phyloP scores from a whole-genome alignment of 2,888 invertebrate genomes.

The Malthinus seriepunctatus region DNA sequence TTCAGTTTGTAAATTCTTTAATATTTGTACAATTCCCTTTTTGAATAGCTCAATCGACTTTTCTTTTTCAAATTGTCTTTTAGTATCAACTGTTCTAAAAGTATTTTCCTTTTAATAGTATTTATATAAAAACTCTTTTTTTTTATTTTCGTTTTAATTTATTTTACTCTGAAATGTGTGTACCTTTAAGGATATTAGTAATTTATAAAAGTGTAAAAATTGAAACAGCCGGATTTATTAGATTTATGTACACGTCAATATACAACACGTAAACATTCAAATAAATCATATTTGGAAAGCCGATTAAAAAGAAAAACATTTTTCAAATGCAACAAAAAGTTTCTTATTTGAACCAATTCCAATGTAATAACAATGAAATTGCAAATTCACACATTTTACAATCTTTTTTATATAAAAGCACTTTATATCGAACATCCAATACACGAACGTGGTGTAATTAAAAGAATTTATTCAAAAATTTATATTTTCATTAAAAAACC shows the following conservation, averaged over 20 bases:
- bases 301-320: conserved; percentile 32
- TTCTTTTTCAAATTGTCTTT: too few species aligned
- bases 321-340: conserved; percentile 23
- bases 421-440: too few species aligned
- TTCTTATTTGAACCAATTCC: conserved; percentile 7
- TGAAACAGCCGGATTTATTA: conserved; percentile 34
- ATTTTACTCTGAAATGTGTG: too few species aligned
- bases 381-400: background rate
- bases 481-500: too few species aligned
- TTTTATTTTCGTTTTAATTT: too few species aligned
- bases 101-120: too few species aligned
- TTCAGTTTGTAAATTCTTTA: background rate
- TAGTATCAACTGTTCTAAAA: too few species aligned
- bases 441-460: too few species aligned
- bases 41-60: too few species aligned
- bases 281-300: conserved; percentile 43
- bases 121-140: too few species aligned
- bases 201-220: conserved; percentile 27
- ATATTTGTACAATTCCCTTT: background rate
- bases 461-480: too few species aligned
- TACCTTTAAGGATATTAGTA: too few species aligned
- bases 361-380: conserved; percentile 4
- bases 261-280: conserved; percentile 42
- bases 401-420: background rate
- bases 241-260: conserved; percentile 42